Evolutionary conservation across 2,888 invertebrate genomes (phyloP), one percentile per base, ranked within the genome.

Genomic region (Metacarcinus magister): DNA sequence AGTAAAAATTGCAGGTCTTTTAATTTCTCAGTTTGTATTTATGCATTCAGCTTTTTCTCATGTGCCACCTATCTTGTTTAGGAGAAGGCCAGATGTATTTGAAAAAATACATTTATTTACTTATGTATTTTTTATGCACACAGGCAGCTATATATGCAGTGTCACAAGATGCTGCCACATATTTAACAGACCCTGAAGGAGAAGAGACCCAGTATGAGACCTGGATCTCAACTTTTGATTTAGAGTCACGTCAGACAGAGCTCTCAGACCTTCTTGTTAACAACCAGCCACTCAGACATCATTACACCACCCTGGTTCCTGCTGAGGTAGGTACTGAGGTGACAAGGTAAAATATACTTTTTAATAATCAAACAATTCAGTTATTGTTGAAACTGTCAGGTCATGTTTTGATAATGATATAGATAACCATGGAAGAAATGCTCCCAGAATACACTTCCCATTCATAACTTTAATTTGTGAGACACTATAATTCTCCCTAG

Each of bases 81-180:
- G 39, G 39, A 39, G 39, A 0, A 39, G 39, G 39, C 39, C 39
- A 39, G 39, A 39, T 39, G 39, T 2, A 39, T 39, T 39, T 39
- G 39, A 1, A 1, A 39, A 39, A 39, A 39, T 39, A 39, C 39
- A 39, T 39, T 39, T 39, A 39, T 39, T 39, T 39, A 39, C 39
- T 39, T 39, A 0, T 39, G 39, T 67, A 10, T 93, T 8, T 93
- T 28, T 60, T 67, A 13, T 39, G 93, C 39, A 32, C 67, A 46
- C 95, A 95, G 92, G 95, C 95, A 97, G 98, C 98, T 97, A 97
- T 99, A 92, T 98, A 98, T 97, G 98, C 98, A 32, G 98, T 99
- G 44, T 98, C 98, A 97, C 98, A 98, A 94, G 98, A 98, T 97
- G 98, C 98, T 97, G 98, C 98, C 13, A 99, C 99, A 0, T 99